Percentiles rank a stretch among this genome's conserved stretches.
These are phyloP conservation scores for Danio aesculapii DNA, from an alignment of 2,797 vertebrate genomes.

Conservation along the genomic window DNA sequence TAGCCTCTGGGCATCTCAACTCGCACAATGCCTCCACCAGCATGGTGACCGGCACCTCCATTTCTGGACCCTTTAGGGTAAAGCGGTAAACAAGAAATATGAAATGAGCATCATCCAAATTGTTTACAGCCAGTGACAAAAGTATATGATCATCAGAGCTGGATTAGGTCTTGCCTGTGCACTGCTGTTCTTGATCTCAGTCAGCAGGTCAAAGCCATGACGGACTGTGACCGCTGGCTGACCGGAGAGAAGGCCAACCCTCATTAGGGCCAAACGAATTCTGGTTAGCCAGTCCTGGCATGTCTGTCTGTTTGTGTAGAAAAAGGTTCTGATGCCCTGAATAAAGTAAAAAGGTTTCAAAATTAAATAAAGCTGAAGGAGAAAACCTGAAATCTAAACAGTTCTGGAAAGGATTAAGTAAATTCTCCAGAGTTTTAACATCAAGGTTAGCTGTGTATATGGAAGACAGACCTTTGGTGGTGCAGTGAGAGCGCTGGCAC, in stretches of 20 bases:
- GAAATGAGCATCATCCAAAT: neutral
- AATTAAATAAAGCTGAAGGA: neutral
- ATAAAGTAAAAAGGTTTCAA: constrained; percentile 23
- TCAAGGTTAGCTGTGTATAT: neutral
- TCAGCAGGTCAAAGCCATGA: constrained; percentile 94
- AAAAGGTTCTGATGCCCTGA: constrained; percentile 95
- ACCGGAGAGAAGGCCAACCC: constrained; percentile 95
- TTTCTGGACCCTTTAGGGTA: constrained; percentile 85
- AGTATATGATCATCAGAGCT: neutral
- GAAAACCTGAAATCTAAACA: neutral
- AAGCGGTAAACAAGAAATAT: neutral
- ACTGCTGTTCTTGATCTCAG: constrained; percentile 92
- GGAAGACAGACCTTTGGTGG: constrained; percentile 90
- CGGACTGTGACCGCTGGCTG: constrained; percentile 96
- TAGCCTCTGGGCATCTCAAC: constrained; percentile 95
- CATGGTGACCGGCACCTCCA: constrained; percentile 94
- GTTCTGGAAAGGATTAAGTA: neutral
- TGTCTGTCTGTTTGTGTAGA: constrained; percentile 97
- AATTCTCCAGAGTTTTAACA: neutral
- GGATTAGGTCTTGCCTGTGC: constrained; percentile 81
- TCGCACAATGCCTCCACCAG: constrained; percentile 96
- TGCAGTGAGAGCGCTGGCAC: constrained; percentile 93
- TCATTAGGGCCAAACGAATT: constrained; percentile 96
- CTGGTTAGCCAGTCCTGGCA: constrained; percentile 98
- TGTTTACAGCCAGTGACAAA: neutral